Conservation (phyloP, 2,797 vertebrate genomes). For the Iguana delicatissima region DNA sequence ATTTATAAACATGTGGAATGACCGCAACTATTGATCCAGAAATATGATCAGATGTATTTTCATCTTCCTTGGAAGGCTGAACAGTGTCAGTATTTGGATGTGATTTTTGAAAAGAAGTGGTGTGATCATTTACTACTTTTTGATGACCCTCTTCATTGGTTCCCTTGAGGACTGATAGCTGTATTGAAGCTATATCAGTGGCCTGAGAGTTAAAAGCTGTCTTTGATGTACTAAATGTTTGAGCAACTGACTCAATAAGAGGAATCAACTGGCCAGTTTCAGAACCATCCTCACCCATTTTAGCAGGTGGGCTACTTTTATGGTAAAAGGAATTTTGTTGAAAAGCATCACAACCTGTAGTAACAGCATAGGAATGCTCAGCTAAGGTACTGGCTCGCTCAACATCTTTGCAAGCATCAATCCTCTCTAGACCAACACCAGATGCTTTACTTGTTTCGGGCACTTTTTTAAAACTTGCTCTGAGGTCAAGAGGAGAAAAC, state of each 20-base stretch:
- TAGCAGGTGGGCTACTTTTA: slow-evolving; percentile 59
- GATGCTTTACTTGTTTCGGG: slow-evolving; percentile 82
- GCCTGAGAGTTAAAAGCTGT: slow-evolving; percentile 62
- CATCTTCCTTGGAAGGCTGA: slow-evolving; percentile 70
- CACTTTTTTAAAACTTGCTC: slow-evolving; percentile 85
- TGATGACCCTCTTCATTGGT: slow-evolving; percentile 60
- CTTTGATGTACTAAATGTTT: slow-evolving; percentile 70
- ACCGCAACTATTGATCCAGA: slow-evolving; percentile 51
- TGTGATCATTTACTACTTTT: slow-evolving; percentile 62
- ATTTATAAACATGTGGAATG: slow-evolving; percentile 82
- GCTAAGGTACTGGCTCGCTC: slow-evolving; percentile 90
- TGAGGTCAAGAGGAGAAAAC: slow-evolving; percentile 90
- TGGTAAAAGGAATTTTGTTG: slow-evolving; percentile 68
- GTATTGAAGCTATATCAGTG: slow-evolving; percentile 53
- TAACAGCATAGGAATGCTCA: slow-evolving; percentile 95
- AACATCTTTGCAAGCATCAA: slow-evolving; percentile 77
- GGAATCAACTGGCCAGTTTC: slow-evolving; percentile 65
- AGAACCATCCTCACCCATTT: slow-evolving; percentile 60
- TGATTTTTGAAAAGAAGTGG: slow-evolving; percentile 63
- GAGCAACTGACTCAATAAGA: slow-evolving; percentile 64
- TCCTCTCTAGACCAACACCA: slow-evolving; percentile 74
- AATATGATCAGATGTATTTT: slow-evolving; percentile 56
- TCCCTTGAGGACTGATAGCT: slow-evolving; percentile 52
- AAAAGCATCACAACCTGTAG: slow-evolving; percentile 80
- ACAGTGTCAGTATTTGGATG: slow-evolving; percentile 63